A percentile compares a stretch with the other conserved stretches of the same genome.
Conservation (phyloP, 1,140 invertebrate species). For the Zaprionus ghesquierei region DNA sequence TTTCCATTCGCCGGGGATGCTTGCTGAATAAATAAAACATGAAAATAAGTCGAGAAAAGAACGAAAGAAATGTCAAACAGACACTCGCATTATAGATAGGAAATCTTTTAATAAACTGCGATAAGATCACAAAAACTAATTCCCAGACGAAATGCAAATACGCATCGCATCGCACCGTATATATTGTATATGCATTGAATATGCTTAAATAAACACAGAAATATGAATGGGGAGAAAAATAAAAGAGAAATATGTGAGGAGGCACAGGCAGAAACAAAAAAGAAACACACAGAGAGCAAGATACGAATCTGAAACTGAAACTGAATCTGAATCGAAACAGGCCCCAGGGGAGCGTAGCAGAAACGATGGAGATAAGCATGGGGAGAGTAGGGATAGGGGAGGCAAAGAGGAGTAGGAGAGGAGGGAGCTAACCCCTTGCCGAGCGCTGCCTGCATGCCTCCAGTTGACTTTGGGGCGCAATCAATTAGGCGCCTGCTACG, state of each 20-base stretch:
- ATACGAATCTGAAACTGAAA: neutral
- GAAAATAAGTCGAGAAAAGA: constrained; percentile 13
- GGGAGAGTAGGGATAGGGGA: neutral
- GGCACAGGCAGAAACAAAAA: constrained; percentile 61
- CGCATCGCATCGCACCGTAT: too few relatives aligned
- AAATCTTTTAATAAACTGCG: constrained; percentile 57
- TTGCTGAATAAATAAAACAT: constrained; percentile 64
- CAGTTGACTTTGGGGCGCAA: constrained; percentile 55
- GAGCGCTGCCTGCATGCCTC: neutral
- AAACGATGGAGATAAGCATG: neutral
- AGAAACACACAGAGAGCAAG: neutral
- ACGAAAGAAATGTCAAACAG: constrained; percentile 37
- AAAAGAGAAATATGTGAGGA: constrained; percentile 18
- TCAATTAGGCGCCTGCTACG: constrained; percentile 60
- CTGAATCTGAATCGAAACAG: constrained; percentile 5
- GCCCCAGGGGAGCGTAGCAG: neutral
- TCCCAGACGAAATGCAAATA: constrained; percentile 72
- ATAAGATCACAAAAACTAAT: constrained; percentile 66
- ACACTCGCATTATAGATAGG: constrained; percentile 43
- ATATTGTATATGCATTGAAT: constrained; percentile 56
- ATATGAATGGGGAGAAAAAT: constrained; percentile 38
- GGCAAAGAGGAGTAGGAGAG: too few relatives aligned
- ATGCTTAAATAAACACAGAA: constrained; percentile 66
- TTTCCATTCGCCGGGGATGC: constrained; percentile 45
- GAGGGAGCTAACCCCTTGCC: neutral